Evolutionary conservation across 2,113 vertebrate genomes (phyloP), one percentile per base, ranked within the genome.

Genomic region (Xiphophorus maculatus): DNA sequence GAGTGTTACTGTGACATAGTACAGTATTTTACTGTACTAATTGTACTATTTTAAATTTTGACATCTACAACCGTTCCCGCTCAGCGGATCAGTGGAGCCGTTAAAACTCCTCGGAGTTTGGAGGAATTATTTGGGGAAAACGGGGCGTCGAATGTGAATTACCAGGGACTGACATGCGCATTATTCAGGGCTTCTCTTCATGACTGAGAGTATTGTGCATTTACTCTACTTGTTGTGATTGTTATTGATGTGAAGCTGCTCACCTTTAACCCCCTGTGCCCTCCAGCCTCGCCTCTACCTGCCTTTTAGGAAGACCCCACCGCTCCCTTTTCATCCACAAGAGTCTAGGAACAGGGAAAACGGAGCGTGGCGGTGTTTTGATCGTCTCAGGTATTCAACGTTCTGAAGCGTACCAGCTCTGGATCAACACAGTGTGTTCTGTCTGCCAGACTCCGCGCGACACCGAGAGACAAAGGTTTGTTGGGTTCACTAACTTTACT

Each of bases 321-420:
- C 10, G 54, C 58, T 69, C 70, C 44, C 68, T 68, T 82, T 72
- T 76, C 72, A 68, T 73, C 80, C 27, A 67, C 42, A 63, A 28
- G 32, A 63, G 40, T 79, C 68, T 71, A 48, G 73, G 69, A 65
- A 74, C 69, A 73, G 79, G 80, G 14, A 76, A 74, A 88, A 82
- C 69, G 73, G 71, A 67, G 84, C 87, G 64, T 48, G 15, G 73
- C 80, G 65, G 73, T 61, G 69, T 65, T 73, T 0, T 66, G 74
- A 88, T 58, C 51, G 85, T 89, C 91, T 94, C 94, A 93, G 93
- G 93, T 92, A 89, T 77, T 78, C 69, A 70, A 66, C 33, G 37
- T 65, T 66, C 76, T 66, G 37, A 37, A 54, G 72, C 81, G 76
- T 72, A 60, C 76, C 0, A 70, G 79, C 68, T 40, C 42, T 29